phyloP scores from a whole-genome alignment of 2,113 vertebrate species.

The Porphyrio hochstetteri region DNA sequence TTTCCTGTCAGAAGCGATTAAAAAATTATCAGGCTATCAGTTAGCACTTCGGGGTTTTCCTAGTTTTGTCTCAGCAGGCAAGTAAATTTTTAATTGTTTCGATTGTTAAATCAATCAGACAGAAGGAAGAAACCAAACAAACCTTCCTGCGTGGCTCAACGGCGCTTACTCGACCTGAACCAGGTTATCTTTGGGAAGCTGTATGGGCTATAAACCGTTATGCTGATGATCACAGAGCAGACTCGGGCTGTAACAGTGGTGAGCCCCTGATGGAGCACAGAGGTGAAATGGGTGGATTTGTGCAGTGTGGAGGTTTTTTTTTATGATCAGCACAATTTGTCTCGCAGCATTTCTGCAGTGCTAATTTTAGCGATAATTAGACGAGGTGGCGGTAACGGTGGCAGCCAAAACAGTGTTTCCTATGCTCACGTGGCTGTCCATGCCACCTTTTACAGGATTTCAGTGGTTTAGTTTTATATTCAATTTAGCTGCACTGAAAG shows the following conservation, averaged over 20 bases:
- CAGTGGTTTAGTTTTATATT: neutral
- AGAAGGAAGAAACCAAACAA: neutral
- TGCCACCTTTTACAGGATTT: neutral
- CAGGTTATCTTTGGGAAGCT: neutral
- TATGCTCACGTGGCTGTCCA: neutral
- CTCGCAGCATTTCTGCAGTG: neutral
- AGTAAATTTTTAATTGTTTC: neutral
- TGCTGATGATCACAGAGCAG: neutral
- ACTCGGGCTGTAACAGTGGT: rapidly evolving
- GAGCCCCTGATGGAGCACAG: neutral
- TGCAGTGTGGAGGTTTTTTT: neutral
- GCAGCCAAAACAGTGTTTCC: neutral
- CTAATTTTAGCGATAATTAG: neutral
- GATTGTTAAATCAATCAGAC: neutral
- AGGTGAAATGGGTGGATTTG: neutral
- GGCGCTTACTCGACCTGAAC: neutral
- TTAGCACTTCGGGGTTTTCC: neutral
- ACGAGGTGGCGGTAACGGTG: neutral
- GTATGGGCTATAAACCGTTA: neutral
- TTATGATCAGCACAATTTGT: neutral
- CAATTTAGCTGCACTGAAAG: neutral
- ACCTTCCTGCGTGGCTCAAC: neutral
- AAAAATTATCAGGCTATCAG: neutral
- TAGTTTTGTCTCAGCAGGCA: neutral
- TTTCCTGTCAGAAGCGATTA: neutral